Evolutionary conservation across 2,797 vertebrate species (phyloP).

Genomic region (Somateria mollissima): DNA sequence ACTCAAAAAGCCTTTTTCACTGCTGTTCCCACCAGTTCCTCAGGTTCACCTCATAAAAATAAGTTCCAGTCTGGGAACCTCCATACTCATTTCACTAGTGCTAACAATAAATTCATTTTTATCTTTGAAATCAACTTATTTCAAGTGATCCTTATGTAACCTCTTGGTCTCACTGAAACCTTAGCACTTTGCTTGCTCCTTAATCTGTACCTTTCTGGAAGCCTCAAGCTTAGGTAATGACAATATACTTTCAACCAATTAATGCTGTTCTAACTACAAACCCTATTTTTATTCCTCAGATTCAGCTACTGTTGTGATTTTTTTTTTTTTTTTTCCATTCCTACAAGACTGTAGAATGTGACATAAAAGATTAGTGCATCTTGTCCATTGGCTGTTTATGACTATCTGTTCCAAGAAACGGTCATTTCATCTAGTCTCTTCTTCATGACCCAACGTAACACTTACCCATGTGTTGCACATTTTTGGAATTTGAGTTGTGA

Average conservation of each 20-base stretch:
- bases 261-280: not conserved
- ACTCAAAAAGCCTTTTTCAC: not conserved
- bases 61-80: not conserved
- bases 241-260: not conserved
- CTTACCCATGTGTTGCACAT: not conserved
- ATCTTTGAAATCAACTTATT: not conserved
- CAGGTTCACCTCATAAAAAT: not conserved
- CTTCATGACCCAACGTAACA: not conserved
- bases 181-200: not conserved
- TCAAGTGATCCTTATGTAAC: not conserved
- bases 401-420: not conserved
- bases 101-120: not conserved
- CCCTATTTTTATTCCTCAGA: not conserved
- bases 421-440: not conserved
- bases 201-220: not conserved
- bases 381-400: not conserved
- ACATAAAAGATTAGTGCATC: not conserved
- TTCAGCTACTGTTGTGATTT: not conserved
- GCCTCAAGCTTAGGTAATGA: not conserved
- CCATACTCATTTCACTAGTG: not conserved
- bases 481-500: not conserved
- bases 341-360: not conserved
- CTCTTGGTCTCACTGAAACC: not conserved
- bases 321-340: not conserved
- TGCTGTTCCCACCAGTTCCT: not conserved